These are phyloP conservation scores for Neoitamus cyanurus DNA, from an alignment of 2,888 invertebrate species.

Conservation along the genomic window DNA sequence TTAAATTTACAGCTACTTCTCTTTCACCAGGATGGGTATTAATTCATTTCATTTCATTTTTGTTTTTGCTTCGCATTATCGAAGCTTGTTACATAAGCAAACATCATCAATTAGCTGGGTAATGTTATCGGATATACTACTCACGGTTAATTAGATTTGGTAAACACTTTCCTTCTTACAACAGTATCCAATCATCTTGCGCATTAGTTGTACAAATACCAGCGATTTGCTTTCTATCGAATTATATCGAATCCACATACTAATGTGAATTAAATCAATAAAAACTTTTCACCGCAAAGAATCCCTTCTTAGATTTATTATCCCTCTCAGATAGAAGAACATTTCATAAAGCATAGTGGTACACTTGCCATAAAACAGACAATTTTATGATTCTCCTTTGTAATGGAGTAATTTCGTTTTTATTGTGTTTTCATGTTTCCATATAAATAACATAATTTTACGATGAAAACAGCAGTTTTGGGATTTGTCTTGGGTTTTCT, in stretches of 20 bases:
- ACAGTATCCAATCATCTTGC: neutral
- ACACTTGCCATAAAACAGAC: neutral
- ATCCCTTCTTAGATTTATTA: neutral
- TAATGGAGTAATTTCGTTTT: neutral
- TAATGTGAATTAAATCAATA: neutral
- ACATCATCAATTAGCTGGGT: neutral
- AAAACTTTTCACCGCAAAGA: neutral
- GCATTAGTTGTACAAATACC: neutral
- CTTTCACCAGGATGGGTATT: too few species aligned
- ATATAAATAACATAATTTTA: neutral
- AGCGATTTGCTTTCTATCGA: neutral
- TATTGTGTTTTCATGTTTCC: neutral
- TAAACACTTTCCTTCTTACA: neutral
- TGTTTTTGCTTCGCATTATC: neutral
- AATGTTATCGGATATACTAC: neutral
- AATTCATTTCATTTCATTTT: neutral
- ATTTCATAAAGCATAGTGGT: neutral
- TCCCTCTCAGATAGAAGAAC: neutral
- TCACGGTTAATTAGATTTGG: neutral
- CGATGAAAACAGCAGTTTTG: neutral
- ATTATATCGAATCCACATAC: neutral
- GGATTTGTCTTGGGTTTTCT: neutral
- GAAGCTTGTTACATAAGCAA: neutral
- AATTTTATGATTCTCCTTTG: neutral
- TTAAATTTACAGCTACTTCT: neutral